Base-by-base conservation (phyloP, 2,113 vertebrate species). In the Pomatostomus ruficeps region DNA sequence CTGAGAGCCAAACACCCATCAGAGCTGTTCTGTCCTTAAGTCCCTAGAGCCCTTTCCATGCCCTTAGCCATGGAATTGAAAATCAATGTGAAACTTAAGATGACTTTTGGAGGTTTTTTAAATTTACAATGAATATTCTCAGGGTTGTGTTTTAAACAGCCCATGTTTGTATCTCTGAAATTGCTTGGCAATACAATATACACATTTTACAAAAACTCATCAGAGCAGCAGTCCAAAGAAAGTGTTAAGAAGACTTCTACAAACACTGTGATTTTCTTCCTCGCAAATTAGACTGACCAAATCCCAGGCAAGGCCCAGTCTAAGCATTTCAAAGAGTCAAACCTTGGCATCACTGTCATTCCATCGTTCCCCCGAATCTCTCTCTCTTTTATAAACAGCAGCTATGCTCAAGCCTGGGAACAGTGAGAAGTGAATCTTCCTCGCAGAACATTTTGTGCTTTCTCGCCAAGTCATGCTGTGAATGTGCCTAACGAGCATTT, bases 121-220 rank as follows among this genome's bases (percentile, higher is more conserved):
- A 1, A 25, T 36, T 89, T 46, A 40, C 14, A 73, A 16, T 9
- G 40, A 6, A 5, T 49, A 61, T 61, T 77, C 76, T 29, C 31
- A 58, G 33, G 8, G 20, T 3, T 54, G 28, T 9, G 11, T 38
- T 93, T 81, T n/a, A 33, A 2, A n/a, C n/a, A 40, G 14, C 6
- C 23, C 35, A 48, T 0, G 0, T 48, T 48, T 13, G 2, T 14
- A 24, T 14, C 13, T 61, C 67, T 25, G 18, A 71, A 45, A 62
- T 28, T 23, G 6, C 25, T 66, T 42, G 8, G 28, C 42, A 61
- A 28, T 31, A 11, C 7, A 38, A 24, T 2, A 10, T 4, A 29
- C 1, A 22, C 2, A 4, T 45, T 73, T 61, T 48, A 36, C 43
- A 65, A 68, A 58, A 89, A 5, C 5, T 48, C 21, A 18, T 4